Base-by-base conservation (phyloP, 2,113 vertebrate species). In the Tympanuchus pallidicinctus region DNA sequence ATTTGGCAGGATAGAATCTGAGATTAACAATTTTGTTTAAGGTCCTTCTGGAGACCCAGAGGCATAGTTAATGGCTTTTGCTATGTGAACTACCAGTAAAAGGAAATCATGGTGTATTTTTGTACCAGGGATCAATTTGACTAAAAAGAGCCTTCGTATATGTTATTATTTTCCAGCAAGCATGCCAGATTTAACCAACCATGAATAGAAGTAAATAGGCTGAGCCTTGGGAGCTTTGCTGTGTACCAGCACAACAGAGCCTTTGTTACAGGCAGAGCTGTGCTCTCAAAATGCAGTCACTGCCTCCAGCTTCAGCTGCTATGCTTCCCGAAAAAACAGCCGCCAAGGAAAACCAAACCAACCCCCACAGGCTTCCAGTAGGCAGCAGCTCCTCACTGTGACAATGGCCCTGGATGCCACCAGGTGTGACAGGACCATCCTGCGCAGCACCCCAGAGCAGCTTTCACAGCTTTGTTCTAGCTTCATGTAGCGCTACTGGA, bases 181-280 rank as follows among this genome's bases (percentile, higher is more conserved):
- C 71, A 54, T 43, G 38, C 56, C 82, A 80, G 84, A 85, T 87
- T 74, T 89, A 80, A 67, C 93, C 45, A 67, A 91, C 70, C 28
- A 89, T 8, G 4, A 92, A 94, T 71, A 82, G 82, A 84, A 94
- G 78, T 61, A 94, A 94, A 92, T 69, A 86, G 85, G 91, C 67
- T 82, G 94, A 89, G 88, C 93, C 94, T 74, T 71, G 72, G 56
- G 69, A 21, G 1, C 78, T 89, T 75, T 85, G 74, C 78, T 88
- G 59, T 0, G 0, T 45, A 50, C 70, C 60, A 79, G 30, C 69
- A 96, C 91, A 97, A 88, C 72, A 81, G 85, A 74, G 89, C 82
- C 91, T 93, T 96, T 96, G 95, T 94, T 78, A 43, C 11, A 43
- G 75, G 34, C 92, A 89, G 64, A 86, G n/a, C 82, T 67, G 25